Evolutionary conservation across 2,888 invertebrate genomes (phyloP), one percentile per base, ranked within the genome.

Genomic region (Zaprionus obscuricornis): DNA sequence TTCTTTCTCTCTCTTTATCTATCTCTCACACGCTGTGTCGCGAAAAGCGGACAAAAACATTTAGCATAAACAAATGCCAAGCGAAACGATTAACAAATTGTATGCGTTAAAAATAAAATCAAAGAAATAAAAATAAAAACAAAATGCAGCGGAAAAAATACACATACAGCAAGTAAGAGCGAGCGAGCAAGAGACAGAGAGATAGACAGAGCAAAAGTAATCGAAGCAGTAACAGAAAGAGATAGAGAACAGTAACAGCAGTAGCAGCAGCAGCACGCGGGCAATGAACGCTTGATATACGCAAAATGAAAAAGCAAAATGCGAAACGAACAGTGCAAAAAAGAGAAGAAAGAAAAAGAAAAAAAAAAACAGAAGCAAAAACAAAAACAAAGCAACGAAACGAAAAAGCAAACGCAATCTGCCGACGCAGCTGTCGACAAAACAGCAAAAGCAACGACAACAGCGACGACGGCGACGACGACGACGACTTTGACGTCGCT

Each of bases 251-350:
- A 46, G 33, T 29, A 13, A 29, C 13, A 36, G 36, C 4, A 29
- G n/a, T 6, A 8, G 11, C 4, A 14, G 22, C 56, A 58, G 58
- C 70, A 60, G 62, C 55, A 56, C 47, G 79, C 85, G 82, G 85
- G 85, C 84, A 84, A 77, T 84, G 82, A 84, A 85, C 85, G 79
- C 79, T 82, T 85, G 78, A 79, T 78, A 67, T 78, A 82, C 73
- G 79, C 83, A 71, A 78, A 75, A 67, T 66, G 67, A 50, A 68
- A 60, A 58, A 33, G 60, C 50, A 43, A 60, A 67, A 65, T 46
- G 40, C 43, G 64, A 43, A 60, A 36, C 20, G 57, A 67, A 54
- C 46, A 47, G 39, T 22, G 50, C 14, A 31, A 34, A 24, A 26
- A 40, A 43, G 37, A 42, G 8, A 50, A 29, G 42, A 65, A 60